A percentile compares a stretch with the other conserved stretches of the same genome.
phyloP scores from a whole-genome alignment of 2,888 invertebrate species.

The Drosophila falleni region DNA sequence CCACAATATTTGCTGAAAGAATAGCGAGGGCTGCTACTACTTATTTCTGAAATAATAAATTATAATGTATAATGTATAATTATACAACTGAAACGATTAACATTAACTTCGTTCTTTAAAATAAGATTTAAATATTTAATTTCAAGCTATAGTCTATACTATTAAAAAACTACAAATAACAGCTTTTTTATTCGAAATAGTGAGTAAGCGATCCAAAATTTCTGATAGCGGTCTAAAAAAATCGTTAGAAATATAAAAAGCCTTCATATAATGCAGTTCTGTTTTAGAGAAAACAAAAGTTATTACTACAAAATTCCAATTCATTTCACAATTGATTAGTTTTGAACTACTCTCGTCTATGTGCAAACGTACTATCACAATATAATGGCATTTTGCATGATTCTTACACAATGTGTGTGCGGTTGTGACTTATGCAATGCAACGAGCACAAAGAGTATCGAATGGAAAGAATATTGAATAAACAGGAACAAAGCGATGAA shows the following conservation, averaged over 20 bases:
- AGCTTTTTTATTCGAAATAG: too few relatives aligned
- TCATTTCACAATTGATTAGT: not conserved
- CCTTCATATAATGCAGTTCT: too few relatives aligned
- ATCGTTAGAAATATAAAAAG: too few relatives aligned
- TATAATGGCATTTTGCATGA: slow-evolving; percentile 46
- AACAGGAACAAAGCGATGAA: slow-evolving; percentile 14
- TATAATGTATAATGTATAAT: too few relatives aligned
- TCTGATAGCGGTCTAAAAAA: too few relatives aligned
- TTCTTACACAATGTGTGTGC: slow-evolving; percentile 25
- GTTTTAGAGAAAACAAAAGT: too few relatives aligned
- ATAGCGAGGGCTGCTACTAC: slow-evolving; percentile 30
- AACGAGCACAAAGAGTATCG: slow-evolving; percentile 32
- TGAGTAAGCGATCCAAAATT: too few relatives aligned
- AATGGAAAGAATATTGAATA: slow-evolving; percentile 19
- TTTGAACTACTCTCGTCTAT: slow-evolving; percentile 22
- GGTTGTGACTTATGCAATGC: slow-evolving; percentile 49
- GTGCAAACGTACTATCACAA: slow-evolving; percentile 24
- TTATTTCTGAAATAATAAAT: not conserved
- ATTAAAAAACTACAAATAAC: too few relatives aligned
- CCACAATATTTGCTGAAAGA: slow-evolving; percentile 26
- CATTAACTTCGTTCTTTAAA: too few relatives aligned
- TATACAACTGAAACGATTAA: not conserved
- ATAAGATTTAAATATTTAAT: too few relatives aligned
- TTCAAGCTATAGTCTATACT: too few relatives aligned
- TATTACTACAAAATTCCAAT: not conserved